Percentiles rank a stretch among this genome's conserved stretches.
Evolutionary conservation across 2,888 invertebrate species (phyloP).

Genomic region (Andrena minutula): DNA sequence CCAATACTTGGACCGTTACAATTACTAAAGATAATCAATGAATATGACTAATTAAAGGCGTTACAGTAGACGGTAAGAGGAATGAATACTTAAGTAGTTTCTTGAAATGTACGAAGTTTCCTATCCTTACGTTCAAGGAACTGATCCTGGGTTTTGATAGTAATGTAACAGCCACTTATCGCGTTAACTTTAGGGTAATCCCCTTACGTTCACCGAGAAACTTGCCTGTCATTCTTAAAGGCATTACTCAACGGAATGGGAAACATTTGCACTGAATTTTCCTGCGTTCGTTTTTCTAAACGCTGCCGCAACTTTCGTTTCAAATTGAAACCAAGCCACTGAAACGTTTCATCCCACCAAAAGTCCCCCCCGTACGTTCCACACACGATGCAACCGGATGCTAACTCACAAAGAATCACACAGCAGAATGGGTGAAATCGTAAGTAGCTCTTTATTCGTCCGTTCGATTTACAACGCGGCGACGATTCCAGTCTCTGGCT

Average conservation of each 20-base stretch:
- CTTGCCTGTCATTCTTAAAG: background rate
- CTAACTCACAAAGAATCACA: conserved; percentile 14
- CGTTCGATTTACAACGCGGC: conserved; percentile 18
- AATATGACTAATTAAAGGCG: conserved; percentile 28
- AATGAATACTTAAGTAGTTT: background rate
- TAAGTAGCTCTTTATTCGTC: conserved; percentile 2
- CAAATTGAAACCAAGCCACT: background rate
- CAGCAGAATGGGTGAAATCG: conserved; percentile 7
- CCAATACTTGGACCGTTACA: background rate
- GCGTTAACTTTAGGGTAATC: conserved; percentile 29
- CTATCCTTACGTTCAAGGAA: conserved; percentile 30
- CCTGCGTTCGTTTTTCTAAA: background rate
- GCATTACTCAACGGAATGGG: background rate
- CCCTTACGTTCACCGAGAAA: background rate
- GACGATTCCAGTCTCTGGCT: conserved; percentile 33
- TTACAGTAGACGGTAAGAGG: conserved; percentile 16
- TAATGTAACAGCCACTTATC: background rate
- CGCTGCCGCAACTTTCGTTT: background rate
- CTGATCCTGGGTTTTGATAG: conserved; percentile 12
- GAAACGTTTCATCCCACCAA: background rate
- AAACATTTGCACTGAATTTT: conserved; percentile 1
- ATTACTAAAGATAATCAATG: conserved; percentile 15
- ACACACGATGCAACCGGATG: conserved; percentile 19
- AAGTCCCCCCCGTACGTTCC: conserved; percentile 14
- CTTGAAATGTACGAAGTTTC: conserved; percentile 18